A percentile compares a stretch with the other conserved stretches of the same genome.
Conservation (phyloP, 2,888 invertebrate species). For the Homarus gammarus region DNA sequence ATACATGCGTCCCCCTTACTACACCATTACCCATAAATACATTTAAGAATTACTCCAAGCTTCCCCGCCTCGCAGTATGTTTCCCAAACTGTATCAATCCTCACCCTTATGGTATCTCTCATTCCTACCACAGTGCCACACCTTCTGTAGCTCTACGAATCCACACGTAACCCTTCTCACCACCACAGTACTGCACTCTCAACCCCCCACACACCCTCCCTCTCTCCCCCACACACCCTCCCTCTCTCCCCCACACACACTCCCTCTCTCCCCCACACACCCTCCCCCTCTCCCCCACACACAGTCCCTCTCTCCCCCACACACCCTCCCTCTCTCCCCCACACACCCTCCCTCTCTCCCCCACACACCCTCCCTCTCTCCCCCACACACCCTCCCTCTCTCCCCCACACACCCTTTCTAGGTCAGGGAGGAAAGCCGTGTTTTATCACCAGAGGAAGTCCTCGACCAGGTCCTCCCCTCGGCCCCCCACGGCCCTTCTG, state of each 20-base stretch:
- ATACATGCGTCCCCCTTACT: no score
- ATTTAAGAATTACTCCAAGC: no score
- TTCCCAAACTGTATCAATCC: no score
- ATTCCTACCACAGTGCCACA: no score
- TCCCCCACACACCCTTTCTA: background rate
- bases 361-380: background rate
- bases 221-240: background rate
- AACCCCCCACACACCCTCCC: background rate
- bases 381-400: background rate
- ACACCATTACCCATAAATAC: no score
- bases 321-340: background rate
- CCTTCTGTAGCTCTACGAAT: no score
- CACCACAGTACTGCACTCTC: no score
- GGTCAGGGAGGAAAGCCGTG: background rate
- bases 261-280: background rate
- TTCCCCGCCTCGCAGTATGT: no score
- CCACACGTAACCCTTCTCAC: no score
- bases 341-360: background rate
- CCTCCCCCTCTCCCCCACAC: no score
- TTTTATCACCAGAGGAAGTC: background rate
- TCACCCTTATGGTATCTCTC: no score
- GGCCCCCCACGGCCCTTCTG: background rate
- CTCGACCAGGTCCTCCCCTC: background rate
- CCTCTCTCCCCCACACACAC: no score
- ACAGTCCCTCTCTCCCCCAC: background rate